These are phyloP conservation scores for Nomada ferruginata DNA, from an alignment of 2,888 invertebrate genomes.

Conservation along the genomic window DNA sequence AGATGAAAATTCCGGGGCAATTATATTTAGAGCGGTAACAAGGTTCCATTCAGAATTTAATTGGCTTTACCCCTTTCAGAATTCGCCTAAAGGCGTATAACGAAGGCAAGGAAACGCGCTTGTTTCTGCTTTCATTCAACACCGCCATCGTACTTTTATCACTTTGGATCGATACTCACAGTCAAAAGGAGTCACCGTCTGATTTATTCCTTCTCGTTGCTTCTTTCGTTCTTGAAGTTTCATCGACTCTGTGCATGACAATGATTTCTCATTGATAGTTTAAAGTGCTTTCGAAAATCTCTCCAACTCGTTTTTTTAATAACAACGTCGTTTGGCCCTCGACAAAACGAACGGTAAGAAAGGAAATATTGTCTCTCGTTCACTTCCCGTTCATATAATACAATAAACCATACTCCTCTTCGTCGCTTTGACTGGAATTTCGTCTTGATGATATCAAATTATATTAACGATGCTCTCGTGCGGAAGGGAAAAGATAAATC, in stretches of 20 bases:
- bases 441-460: too few relatives aligned
- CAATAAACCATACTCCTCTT: too few relatives aligned
- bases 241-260: not conserved
- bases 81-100: slow-evolving; percentile 32
- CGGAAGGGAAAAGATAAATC: too few relatives aligned
- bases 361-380: not conserved
- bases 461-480: too few relatives aligned
- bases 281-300: slow-evolving; percentile 8
- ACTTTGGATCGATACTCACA: slow-evolving; percentile 30
- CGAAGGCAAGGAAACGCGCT: not conserved
- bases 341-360: not conserved
- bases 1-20: slow-evolving; percentile 35
- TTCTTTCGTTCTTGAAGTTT: not conserved
- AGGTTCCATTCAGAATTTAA: slow-evolving; percentile 45
- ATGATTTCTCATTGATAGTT: slow-evolving; percentile 26
- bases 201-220: not conserved
- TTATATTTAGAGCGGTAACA: slow-evolving; percentile 36
- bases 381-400: not conserved
- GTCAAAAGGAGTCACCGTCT: slow-evolving; percentile 12
- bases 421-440: too few relatives aligned
- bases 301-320: not conserved
- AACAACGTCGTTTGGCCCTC: not conserved
- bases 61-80: slow-evolving; percentile 42
- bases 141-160: not conserved
- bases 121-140: slow-evolving; percentile 30